phyloP scores from a whole-genome alignment of 1,140 invertebrate species.

The Listronotus oregonensis region DNA sequence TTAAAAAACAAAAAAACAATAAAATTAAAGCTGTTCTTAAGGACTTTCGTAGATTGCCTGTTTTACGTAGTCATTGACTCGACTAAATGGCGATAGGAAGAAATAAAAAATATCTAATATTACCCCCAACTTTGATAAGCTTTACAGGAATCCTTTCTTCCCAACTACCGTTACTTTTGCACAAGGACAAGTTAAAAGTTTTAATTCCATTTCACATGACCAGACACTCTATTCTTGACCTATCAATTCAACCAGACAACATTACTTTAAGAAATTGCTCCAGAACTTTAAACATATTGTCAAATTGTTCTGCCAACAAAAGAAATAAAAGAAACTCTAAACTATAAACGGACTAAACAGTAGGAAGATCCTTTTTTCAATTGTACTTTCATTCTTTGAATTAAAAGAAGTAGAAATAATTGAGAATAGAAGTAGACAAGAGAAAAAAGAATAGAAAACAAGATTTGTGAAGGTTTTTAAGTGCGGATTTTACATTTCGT shows the following conservation, averaged over 20 bases:
- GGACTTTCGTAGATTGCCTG: no score
- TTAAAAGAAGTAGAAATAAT: slow-evolving; percentile 24
- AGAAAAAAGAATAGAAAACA: not conserved
- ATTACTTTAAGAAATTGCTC: slow-evolving; percentile 1
- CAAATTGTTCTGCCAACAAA: slow-evolving; percentile 8
- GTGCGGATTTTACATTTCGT: slow-evolving; percentile 14
- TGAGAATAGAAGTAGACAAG: not conserved
- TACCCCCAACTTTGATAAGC: no score
- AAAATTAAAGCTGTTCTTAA: no score
- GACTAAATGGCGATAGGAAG: no score
- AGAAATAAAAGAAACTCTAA: slow-evolving; percentile 16
- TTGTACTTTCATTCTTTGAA: slow-evolving; percentile 16
- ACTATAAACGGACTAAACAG: slow-evolving; percentile 13
- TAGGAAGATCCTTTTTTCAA: slow-evolving; percentile 13
- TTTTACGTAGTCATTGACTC: no score
- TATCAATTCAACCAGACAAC: slow-evolving; percentile 3
- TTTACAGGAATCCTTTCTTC: not conserved
- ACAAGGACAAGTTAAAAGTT: not conserved
- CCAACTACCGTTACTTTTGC: slow-evolving; percentile 3
- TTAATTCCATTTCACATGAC: not conserved
- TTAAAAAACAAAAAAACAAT: no score
- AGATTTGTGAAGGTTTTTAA: slow-evolving; percentile 12
- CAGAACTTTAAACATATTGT: slow-evolving; percentile 8
- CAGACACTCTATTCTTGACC: slow-evolving; percentile 2
- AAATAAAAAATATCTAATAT: no score